Base-by-base conservation (phyloP, 2,888 invertebrate species). In the Acrocera orbiculus region DNA sequence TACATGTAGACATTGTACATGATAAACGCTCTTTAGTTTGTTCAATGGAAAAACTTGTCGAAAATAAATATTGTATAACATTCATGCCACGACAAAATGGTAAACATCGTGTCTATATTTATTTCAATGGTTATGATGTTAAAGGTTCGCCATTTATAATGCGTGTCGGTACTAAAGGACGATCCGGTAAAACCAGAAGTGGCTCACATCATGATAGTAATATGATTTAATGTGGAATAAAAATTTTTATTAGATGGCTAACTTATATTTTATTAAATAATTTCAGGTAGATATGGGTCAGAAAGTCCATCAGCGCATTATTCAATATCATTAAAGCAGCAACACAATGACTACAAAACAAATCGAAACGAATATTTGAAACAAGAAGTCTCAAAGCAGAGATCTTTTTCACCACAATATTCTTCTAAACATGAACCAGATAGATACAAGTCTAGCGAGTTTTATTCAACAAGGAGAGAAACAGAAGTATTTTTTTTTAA, bases 41-140 rank as follows among this genome's bases (percentile, higher is more conserved):
- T 50, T 77, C 77, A n/a, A 72, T 80, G 22, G 80, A 79, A 49
- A 78, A 75, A 54, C 70, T 85, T 6, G 80, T 81, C 14, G 69
- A 67, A 41, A 76, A 73, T 49, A 79, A 78, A 49, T 78, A 79
- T 43, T 65, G 78, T 13, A 73, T 80, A n/a, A 78, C 79, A 1
- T 79, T 82, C 44, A 73, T 79, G 58, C 81, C 81, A 1, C 70
- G 75, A 41, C 77, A 79, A 41, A 71, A 76, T 32, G 82, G 82
- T 34, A 82, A 81, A 56, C 80, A 81, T 56, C 65, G 77, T 41
- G 76, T 76, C 24, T 90, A 92, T 56, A 76, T 93, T 19, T 90
- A 87, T 54, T 95, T 92, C 62, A 93, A 93, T 54, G 92, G 90
- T 8, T 77, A 79, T 52, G 83, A 85, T 49, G 71, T 72, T 22